Evolutionary conservation across 2,113 vertebrate species (phyloP).

Genomic region (Plestiodon gilberti): DNA sequence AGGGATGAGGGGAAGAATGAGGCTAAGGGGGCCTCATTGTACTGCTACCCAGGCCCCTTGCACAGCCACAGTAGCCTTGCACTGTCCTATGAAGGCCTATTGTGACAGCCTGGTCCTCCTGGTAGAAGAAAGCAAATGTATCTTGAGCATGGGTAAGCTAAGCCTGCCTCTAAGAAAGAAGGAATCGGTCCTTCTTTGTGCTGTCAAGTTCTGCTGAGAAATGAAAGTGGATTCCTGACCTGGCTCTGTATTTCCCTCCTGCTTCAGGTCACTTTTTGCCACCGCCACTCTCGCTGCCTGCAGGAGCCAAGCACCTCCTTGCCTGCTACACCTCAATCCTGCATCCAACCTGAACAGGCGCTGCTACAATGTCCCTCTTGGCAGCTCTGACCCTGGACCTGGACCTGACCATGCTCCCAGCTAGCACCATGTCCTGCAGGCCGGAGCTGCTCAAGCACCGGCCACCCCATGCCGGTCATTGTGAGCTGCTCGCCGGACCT

Average conservation of each 20-base stretch:
- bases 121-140: background rate
- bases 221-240: background rate
- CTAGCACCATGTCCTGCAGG: conserved; percentile 53
- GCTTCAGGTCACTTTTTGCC: conserved; percentile 26
- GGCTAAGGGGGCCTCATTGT: background rate
- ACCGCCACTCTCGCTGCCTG: background rate
- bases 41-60: background rate
- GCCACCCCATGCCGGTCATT: conserved; percentile 42
- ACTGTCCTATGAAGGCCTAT: background rate
- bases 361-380: conserved; percentile 43
- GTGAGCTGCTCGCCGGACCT: conserved; percentile 36
- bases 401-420: conserved; percentile 52
- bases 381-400: conserved; percentile 44
- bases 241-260: background rate
- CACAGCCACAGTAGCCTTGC: background rate
- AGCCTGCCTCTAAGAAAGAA: background rate
- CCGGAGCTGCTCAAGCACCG: conserved; percentile 58
- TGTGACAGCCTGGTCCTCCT: background rate
- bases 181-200: background rate
- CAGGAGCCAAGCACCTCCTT: conserved; percentile 23
- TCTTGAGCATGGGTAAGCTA: background rate
- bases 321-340: background rate
- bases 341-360: background rate
- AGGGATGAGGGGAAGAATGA: background rate
- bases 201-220: background rate